These are phyloP conservation scores for Colius striatus DNA, from an alignment of 2,113 vertebrate species.

Conservation along the genomic window DNA sequence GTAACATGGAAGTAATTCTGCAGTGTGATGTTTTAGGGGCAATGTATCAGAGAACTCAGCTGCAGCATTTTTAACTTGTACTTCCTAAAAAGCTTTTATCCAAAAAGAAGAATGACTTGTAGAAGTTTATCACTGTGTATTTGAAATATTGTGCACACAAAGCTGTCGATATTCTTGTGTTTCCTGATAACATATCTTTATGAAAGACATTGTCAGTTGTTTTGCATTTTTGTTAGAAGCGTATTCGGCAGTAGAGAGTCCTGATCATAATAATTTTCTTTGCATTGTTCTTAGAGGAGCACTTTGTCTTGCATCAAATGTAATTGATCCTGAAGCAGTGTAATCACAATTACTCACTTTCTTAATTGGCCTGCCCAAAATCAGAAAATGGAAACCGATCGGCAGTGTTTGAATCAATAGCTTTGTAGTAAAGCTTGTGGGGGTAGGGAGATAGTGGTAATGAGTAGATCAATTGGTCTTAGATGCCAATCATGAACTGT, in stretches of 20 bases:
- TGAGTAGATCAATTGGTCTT: slow-evolving; percentile 87
- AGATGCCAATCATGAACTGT: slow-evolving; percentile 83
- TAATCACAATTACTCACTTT: slow-evolving; percentile 98
- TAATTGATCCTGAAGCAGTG: slow-evolving; percentile 92
- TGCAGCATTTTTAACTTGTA: neutral
- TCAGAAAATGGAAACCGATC: slow-evolving; percentile 96
- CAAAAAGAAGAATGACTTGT: neutral
- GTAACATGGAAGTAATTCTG: neutral
- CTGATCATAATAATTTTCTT: slow-evolving; percentile 77
- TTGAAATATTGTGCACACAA: neutral
- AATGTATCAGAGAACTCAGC: neutral
- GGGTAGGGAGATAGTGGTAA: slow-evolving; percentile 85
- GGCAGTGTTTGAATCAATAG: slow-evolving; percentile 90
- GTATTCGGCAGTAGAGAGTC: slow-evolving; percentile 50
- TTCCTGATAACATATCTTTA: neutral
- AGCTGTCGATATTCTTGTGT: neutral
- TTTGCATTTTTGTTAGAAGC: slow-evolving; percentile 55
- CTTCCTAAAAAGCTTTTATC: neutral
- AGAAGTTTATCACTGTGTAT: neutral
- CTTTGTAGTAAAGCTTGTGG: slow-evolving; percentile 89
- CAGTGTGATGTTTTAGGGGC: neutral
- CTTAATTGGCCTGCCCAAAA: slow-evolving; percentile 98
- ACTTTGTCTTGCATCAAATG: slow-evolving; percentile 87
- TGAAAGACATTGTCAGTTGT: slow-evolving; percentile 32
- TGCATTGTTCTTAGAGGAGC: slow-evolving; percentile 76